These are phyloP conservation scores for Minunthozetes semirufus DNA, from an alignment of 2,888 invertebrate genomes.

Conservation along the genomic window DNA sequence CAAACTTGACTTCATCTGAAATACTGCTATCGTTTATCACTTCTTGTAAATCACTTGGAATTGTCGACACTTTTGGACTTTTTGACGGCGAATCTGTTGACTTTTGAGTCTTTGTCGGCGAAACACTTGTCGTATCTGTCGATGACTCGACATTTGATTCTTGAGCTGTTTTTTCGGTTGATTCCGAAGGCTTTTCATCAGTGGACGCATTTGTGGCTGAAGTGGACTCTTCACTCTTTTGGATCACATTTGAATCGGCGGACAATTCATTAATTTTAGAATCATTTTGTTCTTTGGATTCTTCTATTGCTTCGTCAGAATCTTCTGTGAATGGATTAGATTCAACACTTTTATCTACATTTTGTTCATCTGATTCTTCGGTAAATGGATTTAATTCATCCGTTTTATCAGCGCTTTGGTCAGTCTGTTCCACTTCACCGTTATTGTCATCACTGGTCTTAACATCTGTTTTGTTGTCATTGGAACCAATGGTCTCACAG, in stretches of 20 bases:
- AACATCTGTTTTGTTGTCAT: not conserved
- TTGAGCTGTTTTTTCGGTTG: too few species aligned
- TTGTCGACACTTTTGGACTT: not conserved
- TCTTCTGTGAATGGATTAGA: not conserved
- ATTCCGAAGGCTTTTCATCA: not conserved
- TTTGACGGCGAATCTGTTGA: not conserved
- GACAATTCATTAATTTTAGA: not conserved
- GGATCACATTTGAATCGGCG: not conserved
- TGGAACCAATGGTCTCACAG: not conserved
- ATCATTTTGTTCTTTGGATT: not conserved
- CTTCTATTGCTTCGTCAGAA: not conserved
- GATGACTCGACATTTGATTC: too few species aligned
- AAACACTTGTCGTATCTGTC: not conserved
- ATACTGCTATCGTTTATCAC: conserved; percentile 29
- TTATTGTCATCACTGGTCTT: not conserved
- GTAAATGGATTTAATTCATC: not conserved
- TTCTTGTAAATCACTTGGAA: conserved; percentile 30
- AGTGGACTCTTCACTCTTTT: not conserved
- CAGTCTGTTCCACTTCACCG: not conserved
- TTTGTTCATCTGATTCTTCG: not conserved
- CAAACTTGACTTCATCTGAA: conserved; percentile 34
- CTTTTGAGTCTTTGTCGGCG: not conserved
- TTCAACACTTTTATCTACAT: not conserved
- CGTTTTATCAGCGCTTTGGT: not conserved
- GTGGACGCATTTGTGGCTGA: not conserved